Evolutionary conservation across 2,797 vertebrate genomes (phyloP).

Genomic region (Euphonia xanthogaster): DNA sequence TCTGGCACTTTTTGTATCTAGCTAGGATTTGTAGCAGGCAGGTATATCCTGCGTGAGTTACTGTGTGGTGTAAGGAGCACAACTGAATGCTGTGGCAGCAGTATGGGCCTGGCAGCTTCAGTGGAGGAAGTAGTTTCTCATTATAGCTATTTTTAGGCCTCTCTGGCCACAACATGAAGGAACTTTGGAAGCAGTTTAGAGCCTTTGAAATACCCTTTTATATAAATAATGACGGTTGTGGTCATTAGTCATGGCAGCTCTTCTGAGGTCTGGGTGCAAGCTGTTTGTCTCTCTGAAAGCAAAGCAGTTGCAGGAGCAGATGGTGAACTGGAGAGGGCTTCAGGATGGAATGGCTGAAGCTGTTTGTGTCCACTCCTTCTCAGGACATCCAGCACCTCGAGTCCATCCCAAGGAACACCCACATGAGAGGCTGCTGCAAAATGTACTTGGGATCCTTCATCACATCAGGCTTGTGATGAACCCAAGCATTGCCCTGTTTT

Average conservation of each 20-base stretch:
- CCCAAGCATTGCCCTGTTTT: neutral
- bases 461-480: neutral
- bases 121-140: neutral
- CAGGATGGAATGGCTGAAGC: neutral
- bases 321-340: neutral
- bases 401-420: neutral
- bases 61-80: neutral
- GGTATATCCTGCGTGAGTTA: neutral
- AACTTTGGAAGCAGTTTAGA: neutral
- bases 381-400: neutral
- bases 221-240: neutral
- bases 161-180: neutral
- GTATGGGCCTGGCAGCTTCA: neutral
- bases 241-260: neutral
- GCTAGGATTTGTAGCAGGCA: neutral
- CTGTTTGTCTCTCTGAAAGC: neutral
- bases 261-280: neutral
- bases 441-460: neutral
- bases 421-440: neutral
- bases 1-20: neutral
- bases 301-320: neutral
- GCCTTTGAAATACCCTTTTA: conserved; percentile 10
- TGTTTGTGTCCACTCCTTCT: neutral
- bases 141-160: conserved; percentile 9
- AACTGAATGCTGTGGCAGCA: neutral